Evolutionary conservation across 2,113 vertebrate species (phyloP).

Genomic region (Formicarius rufipectus): DNA sequence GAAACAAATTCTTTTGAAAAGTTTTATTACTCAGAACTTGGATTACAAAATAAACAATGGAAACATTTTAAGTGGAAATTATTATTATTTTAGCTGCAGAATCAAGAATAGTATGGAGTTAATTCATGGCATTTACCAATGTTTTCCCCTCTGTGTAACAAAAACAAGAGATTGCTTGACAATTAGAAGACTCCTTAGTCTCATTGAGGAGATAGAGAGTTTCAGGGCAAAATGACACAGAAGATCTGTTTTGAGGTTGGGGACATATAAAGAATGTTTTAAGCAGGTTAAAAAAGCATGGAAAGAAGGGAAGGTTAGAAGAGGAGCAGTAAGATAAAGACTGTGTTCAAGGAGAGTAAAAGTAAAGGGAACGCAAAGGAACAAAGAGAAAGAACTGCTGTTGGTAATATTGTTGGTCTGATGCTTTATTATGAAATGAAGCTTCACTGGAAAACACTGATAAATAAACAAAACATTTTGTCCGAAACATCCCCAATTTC

Average conservation of each 20-base stretch:
- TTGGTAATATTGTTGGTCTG: background rate
- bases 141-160: background rate
- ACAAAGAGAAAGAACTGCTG: background rate
- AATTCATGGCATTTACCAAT: background rate
- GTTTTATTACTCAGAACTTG: background rate
- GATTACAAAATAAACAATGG: background rate
- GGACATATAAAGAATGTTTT: background rate
- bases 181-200: background rate
- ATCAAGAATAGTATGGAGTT: background rate
- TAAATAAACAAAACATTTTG: background rate
- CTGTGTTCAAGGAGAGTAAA: background rate
- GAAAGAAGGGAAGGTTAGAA: background rate
- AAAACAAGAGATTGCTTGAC: background rate
- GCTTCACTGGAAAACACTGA: background rate
- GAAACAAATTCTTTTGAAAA: background rate
- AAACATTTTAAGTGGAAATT: background rate
- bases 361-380: background rate
- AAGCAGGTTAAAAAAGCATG: background rate
- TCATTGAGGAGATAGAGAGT: background rate
- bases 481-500: background rate
- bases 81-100: background rate
- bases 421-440: background rate
- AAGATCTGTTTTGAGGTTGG: background rate
- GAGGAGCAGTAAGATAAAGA: background rate
- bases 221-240: conserved; percentile 7